These are phyloP conservation scores for Melangyna quadrimaculata DNA, from an alignment of 2,888 invertebrate genomes.

Conservation along the genomic window DNA sequence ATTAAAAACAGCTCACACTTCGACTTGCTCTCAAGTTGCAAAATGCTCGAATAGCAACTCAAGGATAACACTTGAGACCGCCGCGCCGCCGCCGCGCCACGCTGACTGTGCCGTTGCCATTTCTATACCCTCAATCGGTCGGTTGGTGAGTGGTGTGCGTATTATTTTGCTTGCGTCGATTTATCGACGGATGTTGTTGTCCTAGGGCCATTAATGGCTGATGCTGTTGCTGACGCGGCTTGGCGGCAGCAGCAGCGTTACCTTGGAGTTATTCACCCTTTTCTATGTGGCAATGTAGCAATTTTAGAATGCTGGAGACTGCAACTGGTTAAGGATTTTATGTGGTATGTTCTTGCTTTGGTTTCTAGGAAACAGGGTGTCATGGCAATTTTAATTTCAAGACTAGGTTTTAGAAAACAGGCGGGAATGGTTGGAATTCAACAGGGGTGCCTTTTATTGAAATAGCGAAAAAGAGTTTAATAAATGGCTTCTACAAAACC, in stretches of 20 bases:
- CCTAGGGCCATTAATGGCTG: slow-evolving; percentile 2
- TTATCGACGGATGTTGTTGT: slow-evolving; percentile 45
- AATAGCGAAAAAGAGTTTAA: too few relatives aligned
- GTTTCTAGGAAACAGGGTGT: slow-evolving; percentile 41
- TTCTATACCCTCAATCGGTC: background rate
- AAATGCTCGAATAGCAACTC: slow-evolving; percentile 55
- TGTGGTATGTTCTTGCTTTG: background rate
- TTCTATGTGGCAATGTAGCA: background rate
- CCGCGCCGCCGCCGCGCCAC: too few relatives aligned
- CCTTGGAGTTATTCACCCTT: slow-evolving; percentile 12
- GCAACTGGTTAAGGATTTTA: slow-evolving; percentile 54
- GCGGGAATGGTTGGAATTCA: background rate
- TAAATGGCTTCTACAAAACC: too few relatives aligned
- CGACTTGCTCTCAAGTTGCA: slow-evolving; percentile 57
- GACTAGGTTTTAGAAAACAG: background rate
- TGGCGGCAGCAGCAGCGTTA: background rate
- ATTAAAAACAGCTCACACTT: slow-evolving; percentile 65
- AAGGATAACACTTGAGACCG: slow-evolving; percentile 70
- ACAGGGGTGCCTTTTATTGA: background rate
- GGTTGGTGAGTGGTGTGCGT: background rate
- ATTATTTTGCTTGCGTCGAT: slow-evolving; percentile 37
- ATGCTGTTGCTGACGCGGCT: slow-evolving; percentile 10
- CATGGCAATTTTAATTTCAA: background rate
- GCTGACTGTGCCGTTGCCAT: too few relatives aligned
- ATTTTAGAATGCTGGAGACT: slow-evolving; percentile 20